Percentiles rank a stretch among this genome's conserved stretches.
Conservation (phyloP, 2,888 invertebrate genomes). For the Teinopalpus imperialis region DNA sequence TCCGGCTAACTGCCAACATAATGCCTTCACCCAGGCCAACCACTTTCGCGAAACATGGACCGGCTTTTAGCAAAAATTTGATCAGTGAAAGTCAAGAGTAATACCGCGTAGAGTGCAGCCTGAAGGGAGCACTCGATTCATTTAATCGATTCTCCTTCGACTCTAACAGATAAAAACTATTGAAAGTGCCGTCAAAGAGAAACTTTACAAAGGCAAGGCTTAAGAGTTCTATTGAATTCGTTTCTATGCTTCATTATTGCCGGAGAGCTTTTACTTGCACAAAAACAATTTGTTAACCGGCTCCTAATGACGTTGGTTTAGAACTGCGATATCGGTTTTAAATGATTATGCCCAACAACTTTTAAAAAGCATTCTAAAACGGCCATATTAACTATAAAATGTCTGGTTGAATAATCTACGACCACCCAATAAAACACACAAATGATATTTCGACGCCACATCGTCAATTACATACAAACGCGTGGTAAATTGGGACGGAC, state of each 20-base stretch:
- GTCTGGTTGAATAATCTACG: conserved; percentile 15
- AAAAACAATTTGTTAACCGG: conserved; percentile 24
- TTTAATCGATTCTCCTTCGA: conserved; percentile 45
- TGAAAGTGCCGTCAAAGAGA: conserved; percentile 24
- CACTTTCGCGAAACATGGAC: conserved; percentile 76
- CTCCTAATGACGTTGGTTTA: conserved; percentile 14
- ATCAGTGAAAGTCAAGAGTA: conserved; percentile 75
- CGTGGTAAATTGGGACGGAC: conserved; percentile 24
- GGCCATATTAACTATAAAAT: conserved; percentile 4
- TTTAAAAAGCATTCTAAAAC: conserved; percentile 20
- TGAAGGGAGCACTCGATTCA: conserved; percentile 56
- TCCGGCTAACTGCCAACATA: conserved; percentile 47
- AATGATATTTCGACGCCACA: conserved; percentile 26
- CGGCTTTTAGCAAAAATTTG: conserved; percentile 81
- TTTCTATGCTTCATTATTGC: conserved; percentile 19
- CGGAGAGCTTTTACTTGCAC: conserved; percentile 24
- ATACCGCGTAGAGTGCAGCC: conserved; percentile 40
- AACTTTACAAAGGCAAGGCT: conserved; percentile 24
- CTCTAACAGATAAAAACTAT: conserved; percentile 28
- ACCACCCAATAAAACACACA: conserved; percentile 26
- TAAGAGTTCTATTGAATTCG: conserved; percentile 22
- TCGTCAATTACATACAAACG: conserved; percentile 12
- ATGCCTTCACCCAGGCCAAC: conserved; percentile 53
- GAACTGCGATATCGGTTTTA: conserved; percentile 19
- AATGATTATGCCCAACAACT: too few relatives aligned